Evolutionary conservation across 2,113 vertebrate species (phyloP).

Genomic region (Gavia stellata): DNA sequence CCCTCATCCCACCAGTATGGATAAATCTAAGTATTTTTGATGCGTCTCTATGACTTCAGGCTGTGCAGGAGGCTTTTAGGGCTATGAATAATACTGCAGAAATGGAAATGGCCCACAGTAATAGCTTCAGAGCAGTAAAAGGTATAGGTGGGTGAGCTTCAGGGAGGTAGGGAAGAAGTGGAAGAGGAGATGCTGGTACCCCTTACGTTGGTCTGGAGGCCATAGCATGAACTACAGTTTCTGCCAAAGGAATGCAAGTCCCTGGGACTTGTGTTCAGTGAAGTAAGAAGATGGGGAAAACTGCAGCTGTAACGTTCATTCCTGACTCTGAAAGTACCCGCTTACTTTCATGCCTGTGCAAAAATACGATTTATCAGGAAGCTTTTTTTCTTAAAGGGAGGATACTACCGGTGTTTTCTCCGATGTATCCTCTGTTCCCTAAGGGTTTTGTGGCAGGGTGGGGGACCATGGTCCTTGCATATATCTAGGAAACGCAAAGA

Average conservation of each 20-base stretch:
- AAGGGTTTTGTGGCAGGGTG: not conserved
- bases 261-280: not conserved
- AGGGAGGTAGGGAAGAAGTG: slow-evolving; percentile 35
- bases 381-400: not conserved
- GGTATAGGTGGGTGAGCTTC: slow-evolving; percentile 38
- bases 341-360: slow-evolving; percentile 18
- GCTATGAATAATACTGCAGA: not conserved
- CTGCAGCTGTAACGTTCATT: not conserved
- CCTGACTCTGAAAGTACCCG: not conserved
- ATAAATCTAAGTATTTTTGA: slow-evolving; percentile 37
- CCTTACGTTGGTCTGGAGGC: slow-evolving; percentile 24
- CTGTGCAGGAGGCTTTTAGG: slow-evolving; percentile 46
- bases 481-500: slow-evolving; percentile 48
- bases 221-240: not conserved
- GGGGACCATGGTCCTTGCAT: not conserved
- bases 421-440: not conserved
- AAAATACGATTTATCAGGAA: slow-evolving; percentile 13
- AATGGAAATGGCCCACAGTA: not conserved
- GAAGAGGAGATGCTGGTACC: slow-evolving; percentile 14
- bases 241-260: slow-evolving; percentile 69
- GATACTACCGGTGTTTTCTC: not conserved
- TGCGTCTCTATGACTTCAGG: slow-evolving; percentile 33
- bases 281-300: slow-evolving; percentile 14
- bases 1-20: slow-evolving; percentile 24
- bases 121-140: slow-evolving; percentile 11